Evolutionary conservation across 2,888 invertebrate genomes (phyloP), one percentile per base, ranked within the genome.

Genomic region (Pachydiplax longipennis): DNA sequence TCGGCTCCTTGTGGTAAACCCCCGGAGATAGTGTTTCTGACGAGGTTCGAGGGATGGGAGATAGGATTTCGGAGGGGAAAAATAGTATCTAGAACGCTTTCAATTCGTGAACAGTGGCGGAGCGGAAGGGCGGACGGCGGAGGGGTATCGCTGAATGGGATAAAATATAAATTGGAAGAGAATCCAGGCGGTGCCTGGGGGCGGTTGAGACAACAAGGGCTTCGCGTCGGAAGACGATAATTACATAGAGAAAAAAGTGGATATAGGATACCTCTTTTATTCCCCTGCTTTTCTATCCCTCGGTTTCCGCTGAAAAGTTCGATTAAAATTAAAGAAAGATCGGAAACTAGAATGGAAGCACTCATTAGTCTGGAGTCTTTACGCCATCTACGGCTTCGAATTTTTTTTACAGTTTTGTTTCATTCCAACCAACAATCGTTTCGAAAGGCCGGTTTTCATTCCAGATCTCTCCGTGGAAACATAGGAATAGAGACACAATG

Each of bases 191-290:
- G 18, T n/a, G 61, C 65, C 25, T 31, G 48, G 13, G 53, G 25
- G 15, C 53, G 13, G 82, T n/a, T 25, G 25, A 12, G 53, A 13
- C 35, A 61, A 58, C 31, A 61, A 83, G 58, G 82, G 40, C 58
- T 22, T 18, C 5, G 58, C 35, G 35, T 83, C 58, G 83, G 83
- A 83, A 83, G 83, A 35, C 35, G 83, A 83, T 83, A 83, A 83
- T 83, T 83, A 83, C 35, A 35, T 2, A 58, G 53, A 18, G 35
- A 10, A 83, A 15, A 83, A 58, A 31, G 31, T 18, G n/a, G 13
- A 15, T 15, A 31, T 31, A 31, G 82, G 48, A 82, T 31, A 18
- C 58, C 35, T 58, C 13, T 61, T 61, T n/a, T 65, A 10, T 1
- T 22, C n/a, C 22, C 13, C 65, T 22, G 5, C 65, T 65, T 13